A percentile compares a stretch with the other conserved stretches of the same genome.
phyloP scores from a whole-genome alignment of 1,140 invertebrate genomes.

The Aphaenogaster rudis region DNA sequence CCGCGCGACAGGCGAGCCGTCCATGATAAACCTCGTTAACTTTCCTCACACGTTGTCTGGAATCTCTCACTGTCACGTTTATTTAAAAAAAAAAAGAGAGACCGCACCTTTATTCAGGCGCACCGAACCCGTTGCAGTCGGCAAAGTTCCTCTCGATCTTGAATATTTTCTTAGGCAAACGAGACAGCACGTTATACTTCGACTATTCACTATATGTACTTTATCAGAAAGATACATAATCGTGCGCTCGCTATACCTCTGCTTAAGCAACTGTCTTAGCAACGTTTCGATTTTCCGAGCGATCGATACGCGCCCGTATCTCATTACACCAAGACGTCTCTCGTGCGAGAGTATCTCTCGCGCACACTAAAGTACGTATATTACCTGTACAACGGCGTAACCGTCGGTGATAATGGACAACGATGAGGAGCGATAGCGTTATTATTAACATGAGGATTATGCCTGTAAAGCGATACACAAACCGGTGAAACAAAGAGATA shows the following conservation, averaged over 20 bases:
- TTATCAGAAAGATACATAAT: slow-evolving; percentile 51
- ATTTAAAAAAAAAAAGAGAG: not conserved
- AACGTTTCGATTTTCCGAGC: slow-evolving; percentile 39
- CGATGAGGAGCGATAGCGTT: slow-evolving; percentile 23
- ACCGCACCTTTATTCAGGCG: not conserved
- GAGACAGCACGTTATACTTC: slow-evolving; percentile 15
- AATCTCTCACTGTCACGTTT: not conserved
- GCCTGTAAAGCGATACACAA: not conserved
- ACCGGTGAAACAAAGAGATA: not conserved
- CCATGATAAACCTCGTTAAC: slow-evolving; percentile 8
- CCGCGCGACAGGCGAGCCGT: not conserved
- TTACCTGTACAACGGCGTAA: slow-evolving; percentile 19
- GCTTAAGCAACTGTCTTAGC: slow-evolving; percentile 28
- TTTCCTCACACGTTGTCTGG: not conserved
- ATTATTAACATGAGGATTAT: slow-evolving; percentile 41
- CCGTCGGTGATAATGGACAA: slow-evolving; percentile 26
- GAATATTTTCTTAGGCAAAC: slow-evolving; percentile 28
- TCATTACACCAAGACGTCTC: slow-evolving; percentile 43
- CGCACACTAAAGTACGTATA: slow-evolving; percentile 35
- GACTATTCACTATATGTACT: not conserved
- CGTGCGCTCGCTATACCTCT: not conserved
- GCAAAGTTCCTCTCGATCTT: not conserved
- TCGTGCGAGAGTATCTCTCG: not conserved
- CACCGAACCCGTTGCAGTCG: not conserved
- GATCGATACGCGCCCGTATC: slow-evolving; percentile 51